Evolutionary conservation across 2,888 invertebrate species (phyloP), one percentile per base, ranked within the genome.

Genomic region (Eupithecia inturbata): DNA sequence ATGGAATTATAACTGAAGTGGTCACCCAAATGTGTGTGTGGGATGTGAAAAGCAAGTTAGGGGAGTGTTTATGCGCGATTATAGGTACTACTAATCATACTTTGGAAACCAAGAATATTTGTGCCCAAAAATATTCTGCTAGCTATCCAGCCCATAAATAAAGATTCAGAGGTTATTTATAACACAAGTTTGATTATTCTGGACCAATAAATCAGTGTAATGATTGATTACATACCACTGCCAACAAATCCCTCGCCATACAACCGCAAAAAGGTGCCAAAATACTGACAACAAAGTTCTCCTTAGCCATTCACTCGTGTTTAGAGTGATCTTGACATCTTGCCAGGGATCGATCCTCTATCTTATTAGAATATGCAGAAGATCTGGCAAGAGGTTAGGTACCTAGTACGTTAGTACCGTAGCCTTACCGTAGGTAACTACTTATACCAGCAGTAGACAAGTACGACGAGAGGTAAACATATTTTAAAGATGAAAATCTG

Each of bases 231-330:
- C 62, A 26, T 19, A n/a, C 67, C 62, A 73, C 49, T 67, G 60
- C 66, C 70, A 67, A 73, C 70, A 70, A 70, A 70, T 73, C 70
- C 70, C 67, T 70, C 49, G 33, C 53, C 49, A n/a, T 31, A 63
- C 45, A 33, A 14, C 36, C 39, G 62, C 71, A 60, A 74, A 22
- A 57, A 78, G 74, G 78, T 76, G 79, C 75, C 78, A 77, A 76
- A 68, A 66, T 66, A 66, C 66, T 64, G 64, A 64, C 39, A 66
- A 39, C 66, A 39, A 66, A 41, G 22, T 41, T 39, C 36, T 36
- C 66, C 33, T 22, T 22, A 22, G 14, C 39, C 66, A 39, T 66
- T 74, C 72, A 73, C 72, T 73, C 74, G 49, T 49, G 53, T 68
- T 68, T 72, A 60, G 74, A 67, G 70, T 64, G 5, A 70, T 68